Conservation (phyloP, 2,797 vertebrate species). For the Amazonetta brasiliensis region DNA sequence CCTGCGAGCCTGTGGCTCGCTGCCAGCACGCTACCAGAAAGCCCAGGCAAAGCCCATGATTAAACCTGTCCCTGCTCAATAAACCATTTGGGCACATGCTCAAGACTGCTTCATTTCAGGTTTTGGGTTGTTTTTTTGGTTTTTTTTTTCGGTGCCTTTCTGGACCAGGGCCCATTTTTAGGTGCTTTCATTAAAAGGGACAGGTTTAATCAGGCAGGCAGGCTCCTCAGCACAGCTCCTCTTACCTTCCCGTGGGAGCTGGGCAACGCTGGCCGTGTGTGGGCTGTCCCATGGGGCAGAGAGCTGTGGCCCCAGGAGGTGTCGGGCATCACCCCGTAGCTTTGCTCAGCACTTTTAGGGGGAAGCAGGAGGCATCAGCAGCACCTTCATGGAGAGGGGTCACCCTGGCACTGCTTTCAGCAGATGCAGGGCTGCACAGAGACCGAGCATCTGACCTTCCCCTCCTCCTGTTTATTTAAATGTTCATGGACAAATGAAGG, state of each 20-base stretch:
- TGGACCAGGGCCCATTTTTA: background rate
- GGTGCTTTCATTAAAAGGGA: background rate
- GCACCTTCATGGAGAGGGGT: background rate
- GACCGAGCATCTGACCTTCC: rapidly evolving
- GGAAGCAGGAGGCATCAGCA: background rate
- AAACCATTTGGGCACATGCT: rapidly evolving
- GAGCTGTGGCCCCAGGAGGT: background rate
- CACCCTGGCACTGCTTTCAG: background rate
- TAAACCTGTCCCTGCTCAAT: rapidly evolving
- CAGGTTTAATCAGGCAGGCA: rapidly evolving
- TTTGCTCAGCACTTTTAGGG: background rate
- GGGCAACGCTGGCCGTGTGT: too few relatives aligned
- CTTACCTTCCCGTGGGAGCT: too few relatives aligned
- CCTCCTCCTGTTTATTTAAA: background rate
- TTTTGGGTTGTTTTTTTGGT: too few relatives aligned
- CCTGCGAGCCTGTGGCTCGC: too few relatives aligned
- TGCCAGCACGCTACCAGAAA: too few relatives aligned
- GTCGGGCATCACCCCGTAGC: background rate
- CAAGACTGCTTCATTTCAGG: background rate
- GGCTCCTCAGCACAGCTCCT: background rate
- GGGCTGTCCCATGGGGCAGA: too few relatives aligned
- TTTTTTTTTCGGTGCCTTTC: background rate
- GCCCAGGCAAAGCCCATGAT: background rate
- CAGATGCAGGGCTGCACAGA: rapidly evolving
- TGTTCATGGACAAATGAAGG: rapidly evolving